Conservation (phyloP, 53 echinoderm and acorn worm genomes). For the Stichopus horrens region DNA sequence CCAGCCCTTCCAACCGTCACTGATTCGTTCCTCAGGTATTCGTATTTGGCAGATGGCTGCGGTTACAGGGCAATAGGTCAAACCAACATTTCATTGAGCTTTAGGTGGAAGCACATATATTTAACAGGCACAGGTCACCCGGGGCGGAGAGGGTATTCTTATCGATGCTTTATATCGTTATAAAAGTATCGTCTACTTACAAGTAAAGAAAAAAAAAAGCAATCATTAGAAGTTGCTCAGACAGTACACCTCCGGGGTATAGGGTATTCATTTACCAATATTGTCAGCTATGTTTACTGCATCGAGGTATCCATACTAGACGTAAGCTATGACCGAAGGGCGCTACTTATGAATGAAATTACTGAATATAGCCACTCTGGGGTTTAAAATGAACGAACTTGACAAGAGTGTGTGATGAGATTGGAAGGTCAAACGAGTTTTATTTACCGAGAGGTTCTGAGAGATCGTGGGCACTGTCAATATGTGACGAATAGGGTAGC, state of each 20-base stretch:
- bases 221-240: not conserved
- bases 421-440: too few species aligned
- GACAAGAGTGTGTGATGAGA: too few species aligned
- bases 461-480: too few species aligned
- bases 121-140: not conserved
- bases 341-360: too few species aligned
- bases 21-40: not conserved
- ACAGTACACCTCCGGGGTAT: not conserved
- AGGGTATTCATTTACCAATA: not conserved
- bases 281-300: too few species aligned
- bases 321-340: too few species aligned
- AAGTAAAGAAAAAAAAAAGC: not conserved
- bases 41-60: not conserved
- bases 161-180: not conserved
- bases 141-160: not conserved
- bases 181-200: constrained; percentile 1
- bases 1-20: not conserved
- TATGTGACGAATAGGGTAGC: too few species aligned
- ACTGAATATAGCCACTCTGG: too few species aligned
- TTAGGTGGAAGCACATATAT: not conserved
- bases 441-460: too few species aligned
- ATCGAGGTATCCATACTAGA: too few species aligned
- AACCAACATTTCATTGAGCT: not conserved
- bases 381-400: too few species aligned
- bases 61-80: not conserved